phyloP scores from a whole-genome alignment of 2,888 invertebrate genomes.

The Zygaena filipendulae region DNA sequence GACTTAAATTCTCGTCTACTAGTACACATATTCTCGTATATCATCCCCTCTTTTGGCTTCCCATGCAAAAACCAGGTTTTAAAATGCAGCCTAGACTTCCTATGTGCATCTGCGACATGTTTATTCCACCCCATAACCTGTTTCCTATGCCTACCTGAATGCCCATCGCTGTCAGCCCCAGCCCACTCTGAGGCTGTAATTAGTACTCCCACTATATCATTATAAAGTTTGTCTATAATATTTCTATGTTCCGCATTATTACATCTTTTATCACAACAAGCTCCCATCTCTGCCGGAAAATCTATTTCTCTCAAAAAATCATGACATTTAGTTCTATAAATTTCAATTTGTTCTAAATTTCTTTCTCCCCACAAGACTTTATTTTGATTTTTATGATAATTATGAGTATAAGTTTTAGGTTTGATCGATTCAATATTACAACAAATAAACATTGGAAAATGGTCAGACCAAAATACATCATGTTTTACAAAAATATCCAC shows the following conservation, averaged over 20 bases:
- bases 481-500: constrained; percentile 3
- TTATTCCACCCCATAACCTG: neutral
- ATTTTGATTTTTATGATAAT: too few relatives aligned
- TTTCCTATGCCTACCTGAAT: neutral
- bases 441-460: constrained; percentile 8
- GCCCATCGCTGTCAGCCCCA: neutral
- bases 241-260: neutral
- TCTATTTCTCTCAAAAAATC: neutral
- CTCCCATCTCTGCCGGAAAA: neutral
- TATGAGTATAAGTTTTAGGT: too few relatives aligned
- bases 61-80: neutral
- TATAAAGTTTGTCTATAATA: neutral
- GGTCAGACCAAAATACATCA: constrained; percentile 12
- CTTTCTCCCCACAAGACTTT: constrained; percentile 1
- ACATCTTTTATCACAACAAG: constrained; percentile 1
- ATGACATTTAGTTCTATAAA: constrained; percentile 1
- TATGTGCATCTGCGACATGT: constrained; percentile 1
- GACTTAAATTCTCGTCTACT: neutral
- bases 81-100: neutral
- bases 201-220: neutral
- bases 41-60: neutral
- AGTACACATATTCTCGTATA: constrained; percentile 1
- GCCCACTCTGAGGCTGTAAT: neutral
- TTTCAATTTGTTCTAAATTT: neutral
- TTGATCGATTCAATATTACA: constrained; percentile 4